Evolutionary conservation across 2,888 invertebrate genomes (phyloP).

Genomic region (Geophilus truncorum): DNA sequence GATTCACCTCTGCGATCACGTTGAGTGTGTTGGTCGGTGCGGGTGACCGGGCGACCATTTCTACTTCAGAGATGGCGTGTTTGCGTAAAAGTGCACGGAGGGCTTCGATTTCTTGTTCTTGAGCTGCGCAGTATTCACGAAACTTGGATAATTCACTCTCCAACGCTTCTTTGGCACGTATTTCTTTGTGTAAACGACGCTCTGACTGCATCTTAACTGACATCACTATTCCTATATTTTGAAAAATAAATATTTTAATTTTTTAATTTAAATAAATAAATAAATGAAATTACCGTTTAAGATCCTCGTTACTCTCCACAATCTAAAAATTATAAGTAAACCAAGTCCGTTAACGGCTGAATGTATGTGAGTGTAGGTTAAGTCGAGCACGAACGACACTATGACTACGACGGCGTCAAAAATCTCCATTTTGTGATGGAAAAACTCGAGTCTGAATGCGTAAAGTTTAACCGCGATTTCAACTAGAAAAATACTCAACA

Average conservation of each 20-base stretch:
- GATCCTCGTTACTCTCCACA: constrained; percentile 51
- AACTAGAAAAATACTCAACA: constrained; percentile 47
- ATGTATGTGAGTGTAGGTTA: constrained; percentile 45
- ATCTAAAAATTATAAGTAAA: constrained; percentile 48
- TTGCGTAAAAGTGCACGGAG: constrained; percentile 46
- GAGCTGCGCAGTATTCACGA: constrained; percentile 46
- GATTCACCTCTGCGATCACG: constrained; percentile 36
- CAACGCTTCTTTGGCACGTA: constrained; percentile 44
- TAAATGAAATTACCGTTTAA: constrained; percentile 47
- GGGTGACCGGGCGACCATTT: neutral
- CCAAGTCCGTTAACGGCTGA: constrained; percentile 47
- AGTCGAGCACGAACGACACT: constrained; percentile 48
- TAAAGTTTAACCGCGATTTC: constrained; percentile 47
- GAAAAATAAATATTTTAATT: neutral
- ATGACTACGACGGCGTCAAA: constrained; percentile 50
- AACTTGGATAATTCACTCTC: constrained; percentile 49
- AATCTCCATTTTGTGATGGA: constrained; percentile 49
- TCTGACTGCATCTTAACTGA: constrained; percentile 46
- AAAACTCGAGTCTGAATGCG: constrained; percentile 47
- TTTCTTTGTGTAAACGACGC: constrained; percentile 46
- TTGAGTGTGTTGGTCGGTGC: constrained; percentile 29
- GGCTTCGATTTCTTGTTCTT: constrained; percentile 48
- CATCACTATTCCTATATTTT: constrained; percentile 38
- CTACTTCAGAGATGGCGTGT: constrained; percentile 43
- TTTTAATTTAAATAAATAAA: neutral